Conservation (phyloP, 2,113 vertebrate species). For the Furnarius figulus region DNA sequence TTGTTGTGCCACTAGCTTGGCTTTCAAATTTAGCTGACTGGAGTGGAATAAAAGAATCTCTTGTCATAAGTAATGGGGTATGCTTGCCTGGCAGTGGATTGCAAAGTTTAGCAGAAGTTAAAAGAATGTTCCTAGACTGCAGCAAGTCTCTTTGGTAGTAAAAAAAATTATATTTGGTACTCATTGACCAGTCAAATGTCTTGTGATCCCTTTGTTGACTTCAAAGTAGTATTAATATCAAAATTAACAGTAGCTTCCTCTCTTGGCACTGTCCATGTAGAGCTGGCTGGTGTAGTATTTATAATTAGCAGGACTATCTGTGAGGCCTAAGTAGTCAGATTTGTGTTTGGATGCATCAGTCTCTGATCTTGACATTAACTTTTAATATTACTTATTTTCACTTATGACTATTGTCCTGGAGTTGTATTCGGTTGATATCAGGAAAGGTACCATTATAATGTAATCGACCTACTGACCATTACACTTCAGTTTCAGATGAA, state of each 20-base stretch:
- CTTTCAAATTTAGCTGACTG: not conserved
- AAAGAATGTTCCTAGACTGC: not conserved
- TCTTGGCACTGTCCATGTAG: not conserved
- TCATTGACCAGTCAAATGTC: not conserved
- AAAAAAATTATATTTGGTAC: not conserved
- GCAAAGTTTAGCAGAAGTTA: not conserved
- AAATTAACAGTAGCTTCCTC: not conserved
- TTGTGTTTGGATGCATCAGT: not conserved
- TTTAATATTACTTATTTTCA: not conserved
- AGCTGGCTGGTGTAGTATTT: not conserved
- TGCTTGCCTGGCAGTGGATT: not conserved
- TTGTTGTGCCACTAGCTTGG: not conserved
- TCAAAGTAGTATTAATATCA: not conserved
- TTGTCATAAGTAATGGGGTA: not conserved
- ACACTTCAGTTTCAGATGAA: not conserved
- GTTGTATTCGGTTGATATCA: not conserved
- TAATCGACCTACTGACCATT: not conserved
- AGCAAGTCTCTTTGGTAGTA: not conserved
- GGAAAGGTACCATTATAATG: not conserved
- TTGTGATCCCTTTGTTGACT: not conserved
- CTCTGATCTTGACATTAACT: not conserved
- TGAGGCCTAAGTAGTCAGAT: not conserved
- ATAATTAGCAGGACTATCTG: not conserved
- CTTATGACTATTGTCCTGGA: not conserved
- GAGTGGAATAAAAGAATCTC: not conserved